These are phyloP conservation scores for Heteractis magnifica DNA, from an alignment of 92 coral and sea anemone genomes.

Conservation along the genomic window DNA sequence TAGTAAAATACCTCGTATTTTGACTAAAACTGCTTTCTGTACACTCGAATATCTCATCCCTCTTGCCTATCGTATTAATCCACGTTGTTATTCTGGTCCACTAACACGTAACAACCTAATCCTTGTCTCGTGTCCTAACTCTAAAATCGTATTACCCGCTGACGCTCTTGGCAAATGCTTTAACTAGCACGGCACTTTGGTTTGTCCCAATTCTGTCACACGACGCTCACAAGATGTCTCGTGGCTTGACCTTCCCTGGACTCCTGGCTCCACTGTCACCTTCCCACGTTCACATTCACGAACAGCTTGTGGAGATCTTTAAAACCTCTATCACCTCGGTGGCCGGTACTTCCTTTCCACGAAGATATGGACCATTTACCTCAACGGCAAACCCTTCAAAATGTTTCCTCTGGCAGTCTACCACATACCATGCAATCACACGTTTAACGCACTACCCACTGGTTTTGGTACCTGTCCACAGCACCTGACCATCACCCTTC, in stretches of 20 bases:
- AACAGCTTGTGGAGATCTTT: not conserved
- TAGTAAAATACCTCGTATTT: not conserved
- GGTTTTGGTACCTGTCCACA: conserved; percentile 37
- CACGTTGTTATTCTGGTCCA: conserved; percentile 16
- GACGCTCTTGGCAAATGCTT: conserved; percentile 23
- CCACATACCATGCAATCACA: conserved; percentile 31
- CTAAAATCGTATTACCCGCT: conserved; percentile 9
- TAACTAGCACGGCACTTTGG: conserved; percentile 16
- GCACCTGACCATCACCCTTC: conserved; percentile 12
- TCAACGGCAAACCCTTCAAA: not conserved
- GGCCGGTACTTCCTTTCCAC: conserved; percentile 26
- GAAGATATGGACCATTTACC: not conserved
- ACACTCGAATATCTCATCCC: conserved; percentile 10
- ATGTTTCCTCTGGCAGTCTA: conserved; percentile 18
- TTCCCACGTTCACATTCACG: conserved; percentile 12
- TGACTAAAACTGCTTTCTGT: not conserved
- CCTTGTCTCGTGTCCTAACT: conserved; percentile 23
- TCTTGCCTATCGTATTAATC: not conserved
- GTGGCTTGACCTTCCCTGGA: conserved; percentile 35
- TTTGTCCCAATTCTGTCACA: conserved; percentile 32
- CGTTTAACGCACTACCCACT: conserved; percentile 13
- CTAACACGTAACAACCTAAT: conserved; percentile 26
- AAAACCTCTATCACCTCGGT: conserved; percentile 6
- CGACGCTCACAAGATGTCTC: not conserved
- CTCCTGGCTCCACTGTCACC: not conserved